These are phyloP conservation scores for Pachliopta kotzebuea DNA, from an alignment of 2,888 invertebrate species.

Conservation along the genomic window DNA sequence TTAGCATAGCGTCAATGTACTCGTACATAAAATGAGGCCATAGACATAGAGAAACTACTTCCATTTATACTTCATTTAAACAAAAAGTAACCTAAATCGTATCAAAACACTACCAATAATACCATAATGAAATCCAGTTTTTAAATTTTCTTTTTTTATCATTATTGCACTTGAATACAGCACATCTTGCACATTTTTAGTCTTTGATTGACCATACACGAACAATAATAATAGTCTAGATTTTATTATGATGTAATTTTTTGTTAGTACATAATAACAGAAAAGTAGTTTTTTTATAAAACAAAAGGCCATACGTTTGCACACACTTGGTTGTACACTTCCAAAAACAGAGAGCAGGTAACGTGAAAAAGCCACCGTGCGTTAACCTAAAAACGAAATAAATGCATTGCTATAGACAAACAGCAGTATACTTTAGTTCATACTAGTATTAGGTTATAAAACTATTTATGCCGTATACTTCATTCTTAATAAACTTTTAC, in stretches of 20 bases:
- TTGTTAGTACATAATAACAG: no score
- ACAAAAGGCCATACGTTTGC: slow-evolving; percentile 9
- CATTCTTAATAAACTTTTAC: no score
- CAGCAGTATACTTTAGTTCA: slow-evolving; percentile 2
- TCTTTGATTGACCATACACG: no score
- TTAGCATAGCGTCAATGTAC: slow-evolving; percentile 7
- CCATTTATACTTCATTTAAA: not conserved
- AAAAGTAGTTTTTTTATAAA: not conserved
- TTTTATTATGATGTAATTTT: no score
- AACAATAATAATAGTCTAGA: no score
- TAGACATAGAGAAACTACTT: not conserved
- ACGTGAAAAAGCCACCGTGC: slow-evolving; percentile 15
- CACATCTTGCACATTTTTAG: no score
- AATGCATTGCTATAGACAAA: slow-evolving; percentile 2
- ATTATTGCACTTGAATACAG: no score
- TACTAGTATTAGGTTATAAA: not conserved
- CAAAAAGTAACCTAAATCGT: not conserved
- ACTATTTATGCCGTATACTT: no score
- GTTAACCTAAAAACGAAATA: slow-evolving; percentile 24
- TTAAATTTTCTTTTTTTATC: no score
- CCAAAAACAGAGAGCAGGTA: slow-evolving; percentile 18
- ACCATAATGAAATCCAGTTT: no score
- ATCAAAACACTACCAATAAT: no score
- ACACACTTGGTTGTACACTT: slow-evolving; percentile 12
- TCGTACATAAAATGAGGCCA: not conserved